These are phyloP conservation scores for Polydrusus pterygomalis DNA, from an alignment of 2,888 invertebrate genomes.

Conservation along the genomic window DNA sequence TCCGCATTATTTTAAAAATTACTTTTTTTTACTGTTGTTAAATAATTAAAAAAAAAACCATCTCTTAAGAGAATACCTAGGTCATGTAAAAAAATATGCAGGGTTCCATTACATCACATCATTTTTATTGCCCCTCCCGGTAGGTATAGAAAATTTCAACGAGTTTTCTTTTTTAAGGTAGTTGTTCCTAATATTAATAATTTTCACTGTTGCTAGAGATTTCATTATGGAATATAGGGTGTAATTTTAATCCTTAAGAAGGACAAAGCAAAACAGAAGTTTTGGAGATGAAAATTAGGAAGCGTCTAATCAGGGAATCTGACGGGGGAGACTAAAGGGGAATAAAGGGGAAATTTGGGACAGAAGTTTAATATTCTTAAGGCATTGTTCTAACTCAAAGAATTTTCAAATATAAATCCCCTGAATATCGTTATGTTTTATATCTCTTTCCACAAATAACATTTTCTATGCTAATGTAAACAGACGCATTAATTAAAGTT, in stretches of 20 bases:
- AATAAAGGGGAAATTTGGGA: slow-evolving; percentile 37
- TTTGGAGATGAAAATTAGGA: slow-evolving; percentile 45
- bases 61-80: too few relatives aligned
- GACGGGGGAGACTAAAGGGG: slow-evolving; percentile 31
- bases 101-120: too few relatives aligned
- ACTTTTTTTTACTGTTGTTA: too few relatives aligned
- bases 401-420: slow-evolving; percentile 40
- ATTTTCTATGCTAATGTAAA: slow-evolving; percentile 1
- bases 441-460: slow-evolving; percentile 26
- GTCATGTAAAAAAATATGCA: too few relatives aligned
- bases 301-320: slow-evolving; percentile 48
- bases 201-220: slow-evolving; percentile 32
- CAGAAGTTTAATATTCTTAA: slow-evolving; percentile 45
- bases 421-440: slow-evolving; percentile 32
- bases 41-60: too few relatives aligned
- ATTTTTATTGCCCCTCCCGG: neutral
- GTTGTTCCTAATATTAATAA: slow-evolving; percentile 31
- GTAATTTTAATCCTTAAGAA: slow-evolving; percentile 46
- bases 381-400: slow-evolving; percentile 36
- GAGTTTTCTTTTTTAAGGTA: slow-evolving; percentile 12
- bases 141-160: slow-evolving; percentile 5
- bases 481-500: slow-evolving; percentile 7
- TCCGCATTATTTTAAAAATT: too few relatives aligned
- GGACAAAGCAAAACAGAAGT: slow-evolving; percentile 49
- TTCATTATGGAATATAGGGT: slow-evolving; percentile 35